Evolutionary conservation across 2,113 vertebrate genomes (phyloP).

Genomic region (Polypterus bichir): DNA sequence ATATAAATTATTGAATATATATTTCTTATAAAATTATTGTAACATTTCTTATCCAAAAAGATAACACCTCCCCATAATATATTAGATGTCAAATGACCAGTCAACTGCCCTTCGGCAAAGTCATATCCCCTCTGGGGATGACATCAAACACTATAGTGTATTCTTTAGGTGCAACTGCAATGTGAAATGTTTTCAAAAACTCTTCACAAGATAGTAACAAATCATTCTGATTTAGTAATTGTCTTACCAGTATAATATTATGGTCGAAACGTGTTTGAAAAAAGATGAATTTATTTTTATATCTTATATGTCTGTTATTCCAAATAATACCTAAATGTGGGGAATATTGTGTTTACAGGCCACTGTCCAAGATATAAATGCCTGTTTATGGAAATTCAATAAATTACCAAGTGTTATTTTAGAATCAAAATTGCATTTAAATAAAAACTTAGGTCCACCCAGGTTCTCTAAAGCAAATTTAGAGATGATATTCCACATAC

Average conservation of each 20-base stretch:
- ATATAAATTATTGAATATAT: too few species aligned
- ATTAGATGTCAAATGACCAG: neutral
- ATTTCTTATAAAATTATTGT: too few species aligned
- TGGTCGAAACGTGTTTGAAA: neutral
- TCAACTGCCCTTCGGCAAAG: too few species aligned
- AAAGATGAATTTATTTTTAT: neutral
- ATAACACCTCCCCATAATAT: too few species aligned
- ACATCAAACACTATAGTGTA: neutral
- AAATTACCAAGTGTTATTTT: too few species aligned
- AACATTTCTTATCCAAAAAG: too few species aligned
- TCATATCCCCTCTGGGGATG: neutral
- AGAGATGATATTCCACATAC: too few species aligned
- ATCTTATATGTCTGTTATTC: slow-evolving; percentile 1
- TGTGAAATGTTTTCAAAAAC: neutral
- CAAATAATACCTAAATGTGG: slow-evolving; percentile 1
- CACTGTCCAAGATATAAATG: neutral
- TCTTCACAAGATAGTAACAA: neutral
- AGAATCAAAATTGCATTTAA: too few species aligned
- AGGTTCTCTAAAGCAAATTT: too few species aligned
- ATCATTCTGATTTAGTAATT: neutral
- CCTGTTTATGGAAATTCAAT: too few species aligned
- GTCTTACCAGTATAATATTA: neutral
- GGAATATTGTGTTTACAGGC: neutral
- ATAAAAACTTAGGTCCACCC: too few species aligned
- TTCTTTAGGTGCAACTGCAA: neutral